These are phyloP conservation scores for Scarus forsteni DNA, from an alignment of 2,797 vertebrate species.

Conservation along the genomic window DNA sequence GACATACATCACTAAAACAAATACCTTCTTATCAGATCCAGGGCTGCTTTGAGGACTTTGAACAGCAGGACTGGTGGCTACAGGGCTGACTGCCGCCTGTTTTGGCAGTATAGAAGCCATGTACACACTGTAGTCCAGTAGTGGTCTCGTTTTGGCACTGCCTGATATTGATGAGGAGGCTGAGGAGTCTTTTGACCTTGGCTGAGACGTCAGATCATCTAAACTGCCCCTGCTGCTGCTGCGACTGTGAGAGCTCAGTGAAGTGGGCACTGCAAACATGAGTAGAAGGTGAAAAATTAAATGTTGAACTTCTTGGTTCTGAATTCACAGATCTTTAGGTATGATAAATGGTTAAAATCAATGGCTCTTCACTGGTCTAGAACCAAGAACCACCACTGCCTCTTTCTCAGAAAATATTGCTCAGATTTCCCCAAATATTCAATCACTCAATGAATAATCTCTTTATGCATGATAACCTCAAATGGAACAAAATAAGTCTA, in stretches of 20 bases:
- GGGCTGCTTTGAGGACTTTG: slow-evolving; percentile 93
- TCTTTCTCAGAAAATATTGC: too few relatives aligned
- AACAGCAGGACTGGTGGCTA: slow-evolving; percentile 79
- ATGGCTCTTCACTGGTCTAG: too few relatives aligned
- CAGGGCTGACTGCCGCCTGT: slow-evolving; percentile 76
- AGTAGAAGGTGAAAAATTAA: slow-evolving; percentile 9
- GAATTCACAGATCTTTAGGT: too few relatives aligned
- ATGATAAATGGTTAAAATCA: too few relatives aligned
- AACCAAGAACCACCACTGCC: too few relatives aligned
- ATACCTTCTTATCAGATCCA: slow-evolving; percentile 91
- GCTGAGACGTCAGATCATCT: slow-evolving; percentile 88
- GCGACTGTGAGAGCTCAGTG: slow-evolving; percentile 87
- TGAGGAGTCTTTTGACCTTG: slow-evolving; percentile 85
- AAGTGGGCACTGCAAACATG: slow-evolving; percentile 67
- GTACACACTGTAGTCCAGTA: slow-evolving; percentile 92
- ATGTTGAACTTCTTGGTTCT: neutral
- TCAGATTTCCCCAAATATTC: too few relatives aligned
- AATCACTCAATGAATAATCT: too few relatives aligned
- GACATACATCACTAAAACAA: neutral
- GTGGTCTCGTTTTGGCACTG: slow-evolving; percentile 82
- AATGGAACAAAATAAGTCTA: too few relatives aligned
- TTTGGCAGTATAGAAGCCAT: slow-evolving; percentile 91
- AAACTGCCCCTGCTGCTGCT: slow-evolving; percentile 91
- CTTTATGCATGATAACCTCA: too few relatives aligned
- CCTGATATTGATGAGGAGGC: slow-evolving; percentile 55